Evolutionary conservation across 1,140 invertebrate species (phyloP), one percentile per base, ranked within the genome.

Genomic region (Conus ventricosus): DNA sequence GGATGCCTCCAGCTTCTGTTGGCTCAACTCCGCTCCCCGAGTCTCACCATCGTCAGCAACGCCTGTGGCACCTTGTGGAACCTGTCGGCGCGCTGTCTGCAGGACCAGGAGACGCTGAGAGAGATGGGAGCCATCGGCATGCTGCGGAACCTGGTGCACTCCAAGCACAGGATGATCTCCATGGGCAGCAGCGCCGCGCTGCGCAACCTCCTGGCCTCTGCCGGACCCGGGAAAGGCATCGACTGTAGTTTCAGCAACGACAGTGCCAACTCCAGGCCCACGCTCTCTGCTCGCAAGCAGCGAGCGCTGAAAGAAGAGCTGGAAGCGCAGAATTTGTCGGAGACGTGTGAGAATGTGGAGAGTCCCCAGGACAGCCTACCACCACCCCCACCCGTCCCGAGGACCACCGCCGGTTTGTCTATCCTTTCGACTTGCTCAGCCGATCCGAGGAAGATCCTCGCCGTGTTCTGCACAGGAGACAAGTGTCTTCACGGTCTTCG

Each of bases 41-140:
- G 98, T 95, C 96, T 99, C 87, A 99, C 98, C 0, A 97, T 99
- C 78, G 98, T 99, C 0, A 98, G 98, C 94, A 99, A 99, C 94
- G 98, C 98, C 0, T 99, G 98, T 94, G 98, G 98, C 20, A 98
- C 98, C 1, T 95, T 99, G 17, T 99, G 98, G 98, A 99, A 99
- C 95, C 95, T 99, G 0, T 99, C 98, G 0, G 98, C 98, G 0
- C 96, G 98, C 60, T 98, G 97, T 95, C 95, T 96, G 0, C 96
- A 97, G 91, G 98, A 99, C 95, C 98, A 99, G 93, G 96, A 97
- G 87, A 96, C 97, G 82, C 95, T 99, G 57, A 98, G 98, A 97
- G 97, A 99, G 91, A 97, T 99, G 92, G 98, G 98, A 0, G 98
- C 98, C 0, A 97, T 99, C 2, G 97, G 97, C 3, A 99, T 99